A percentile compares a stretch with the other conserved stretches of the same genome.
Evolutionary conservation across 2,888 invertebrate species (phyloP).

Genomic region (Alsophila aescularia): DNA sequence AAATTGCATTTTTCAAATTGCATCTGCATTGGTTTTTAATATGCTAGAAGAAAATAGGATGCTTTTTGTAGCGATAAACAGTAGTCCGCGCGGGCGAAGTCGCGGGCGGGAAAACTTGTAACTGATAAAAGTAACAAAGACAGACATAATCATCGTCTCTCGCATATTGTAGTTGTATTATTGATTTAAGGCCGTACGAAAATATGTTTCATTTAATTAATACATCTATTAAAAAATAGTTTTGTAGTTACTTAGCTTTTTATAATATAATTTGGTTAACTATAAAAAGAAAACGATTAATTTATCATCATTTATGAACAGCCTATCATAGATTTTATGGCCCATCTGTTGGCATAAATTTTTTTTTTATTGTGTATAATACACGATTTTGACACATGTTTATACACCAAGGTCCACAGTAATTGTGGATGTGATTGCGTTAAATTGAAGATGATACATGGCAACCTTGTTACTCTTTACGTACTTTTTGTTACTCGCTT

Average conservation of each 20-base stretch:
- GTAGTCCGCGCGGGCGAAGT: no score
- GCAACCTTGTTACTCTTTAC: constrained; percentile 41
- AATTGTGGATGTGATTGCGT: constrained; percentile 40
- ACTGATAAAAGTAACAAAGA: no score
- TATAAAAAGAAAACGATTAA: not conserved
- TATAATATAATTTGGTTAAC: not conserved
- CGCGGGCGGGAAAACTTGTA: no score
- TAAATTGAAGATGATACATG: constrained; percentile 49
- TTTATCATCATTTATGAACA: constrained; percentile 3
- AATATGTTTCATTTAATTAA: no score
- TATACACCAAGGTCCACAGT: constrained; percentile 37
- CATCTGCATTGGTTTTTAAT: no score
- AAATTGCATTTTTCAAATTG: no score
- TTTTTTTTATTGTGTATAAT: constrained; percentile 25
- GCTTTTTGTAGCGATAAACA: no score
- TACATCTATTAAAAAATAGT: not conserved
- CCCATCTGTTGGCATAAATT: constrained; percentile 15
- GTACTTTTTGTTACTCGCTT: constrained; percentile 45
- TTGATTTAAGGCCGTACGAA: no score
- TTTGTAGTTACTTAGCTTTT: not conserved
- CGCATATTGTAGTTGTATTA: no score
- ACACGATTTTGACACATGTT: constrained; percentile 35
- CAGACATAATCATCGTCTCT: no score
- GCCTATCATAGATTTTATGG: constrained; percentile 11
- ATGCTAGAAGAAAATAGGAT: no score